Percentiles rank a stretch among this genome's conserved stretches.
Evolutionary conservation across 1,140 invertebrate species (phyloP).

Genomic region (Plectrocnemia conspersa): DNA sequence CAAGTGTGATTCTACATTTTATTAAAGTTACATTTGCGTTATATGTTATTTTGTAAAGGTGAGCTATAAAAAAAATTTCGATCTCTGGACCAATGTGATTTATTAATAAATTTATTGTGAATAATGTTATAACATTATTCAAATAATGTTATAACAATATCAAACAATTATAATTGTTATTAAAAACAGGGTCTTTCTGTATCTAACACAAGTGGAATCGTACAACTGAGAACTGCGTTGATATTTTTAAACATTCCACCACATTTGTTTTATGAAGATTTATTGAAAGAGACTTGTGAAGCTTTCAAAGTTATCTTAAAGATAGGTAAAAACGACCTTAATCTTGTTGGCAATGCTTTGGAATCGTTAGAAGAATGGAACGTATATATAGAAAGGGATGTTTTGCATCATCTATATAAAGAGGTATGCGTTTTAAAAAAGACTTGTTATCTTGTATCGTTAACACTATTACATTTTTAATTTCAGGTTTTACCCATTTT

Average conservation of each 20-base stretch:
- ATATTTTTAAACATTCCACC: constrained; percentile 27
- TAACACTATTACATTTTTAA: constrained; percentile 10
- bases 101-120: no score
- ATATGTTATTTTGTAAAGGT: no score
- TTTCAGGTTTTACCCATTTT: constrained; percentile 27
- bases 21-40: no score
- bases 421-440: constrained; percentile 19
- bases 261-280: constrained; percentile 16
- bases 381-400: constrained; percentile 11
- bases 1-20: no score
- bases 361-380: constrained; percentile 31
- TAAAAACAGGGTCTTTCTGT: constrained; percentile 27
- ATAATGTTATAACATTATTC: no score
- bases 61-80: no score
- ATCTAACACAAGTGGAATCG: constrained; percentile 19
- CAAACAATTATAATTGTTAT: no score
- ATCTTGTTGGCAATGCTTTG: constrained; percentile 20
- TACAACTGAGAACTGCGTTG: constrained; percentile 26
- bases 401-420: constrained; percentile 8
- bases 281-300: constrained; percentile 18
- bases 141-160: no score
- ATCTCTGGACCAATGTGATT: no score
- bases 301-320: constrained; percentile 24
- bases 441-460: background rate
- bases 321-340: constrained; percentile 24